phyloP scores from a whole-genome alignment of 2,113 vertebrate genomes.

The Sinocyclocheilus maitianheensis region DNA sequence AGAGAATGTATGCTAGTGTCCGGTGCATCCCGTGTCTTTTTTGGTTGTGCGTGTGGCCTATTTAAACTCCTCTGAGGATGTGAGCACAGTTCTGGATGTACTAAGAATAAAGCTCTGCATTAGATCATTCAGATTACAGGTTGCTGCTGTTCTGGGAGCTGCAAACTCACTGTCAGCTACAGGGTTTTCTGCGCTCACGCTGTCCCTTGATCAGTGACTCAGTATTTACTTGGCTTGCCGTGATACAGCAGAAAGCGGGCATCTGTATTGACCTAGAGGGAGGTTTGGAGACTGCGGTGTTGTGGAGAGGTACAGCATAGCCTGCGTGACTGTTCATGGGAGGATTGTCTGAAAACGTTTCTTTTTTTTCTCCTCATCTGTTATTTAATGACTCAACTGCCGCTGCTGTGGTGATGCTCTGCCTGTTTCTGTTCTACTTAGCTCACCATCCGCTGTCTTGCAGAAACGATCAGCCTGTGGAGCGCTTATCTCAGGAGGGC shows the following conservation, averaged over 20 bases:
- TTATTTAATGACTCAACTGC: conserved; percentile 39
- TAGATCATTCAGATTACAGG: conserved; percentile 28
- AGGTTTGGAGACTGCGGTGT: conserved; percentile 45
- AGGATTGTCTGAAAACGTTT: conserved; percentile 9
- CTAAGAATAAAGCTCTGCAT: conserved; percentile 54
- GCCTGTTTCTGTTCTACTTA: conserved; percentile 17
- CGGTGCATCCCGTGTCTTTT: conserved; percentile 5
- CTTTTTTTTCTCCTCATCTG: conserved; percentile 28
- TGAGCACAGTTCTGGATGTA: conserved; percentile 20
- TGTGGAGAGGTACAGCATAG: conserved; percentile 30
- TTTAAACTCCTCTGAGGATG: conserved; percentile 58
- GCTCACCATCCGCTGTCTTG: conserved; percentile 9
- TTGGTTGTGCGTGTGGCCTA: conserved; percentile 55
- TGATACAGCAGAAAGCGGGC: conserved; percentile 66
- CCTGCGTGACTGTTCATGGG: conserved; percentile 30
- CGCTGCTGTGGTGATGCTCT: conserved; percentile 9
- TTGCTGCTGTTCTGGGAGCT: conserved; percentile 10
- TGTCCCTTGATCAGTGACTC: conserved; percentile 41
- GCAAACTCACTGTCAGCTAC: not conserved
- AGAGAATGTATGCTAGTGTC: not conserved
- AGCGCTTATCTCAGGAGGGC: conserved; percentile 32
- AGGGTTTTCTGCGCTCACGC: not conserved
- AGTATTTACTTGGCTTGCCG: conserved; percentile 46
- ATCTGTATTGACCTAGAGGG: conserved; percentile 51
- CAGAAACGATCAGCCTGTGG: conserved; percentile 36